Conservation (phyloP, 2,797 vertebrate genomes). For the Sebastes nivosus region DNA sequence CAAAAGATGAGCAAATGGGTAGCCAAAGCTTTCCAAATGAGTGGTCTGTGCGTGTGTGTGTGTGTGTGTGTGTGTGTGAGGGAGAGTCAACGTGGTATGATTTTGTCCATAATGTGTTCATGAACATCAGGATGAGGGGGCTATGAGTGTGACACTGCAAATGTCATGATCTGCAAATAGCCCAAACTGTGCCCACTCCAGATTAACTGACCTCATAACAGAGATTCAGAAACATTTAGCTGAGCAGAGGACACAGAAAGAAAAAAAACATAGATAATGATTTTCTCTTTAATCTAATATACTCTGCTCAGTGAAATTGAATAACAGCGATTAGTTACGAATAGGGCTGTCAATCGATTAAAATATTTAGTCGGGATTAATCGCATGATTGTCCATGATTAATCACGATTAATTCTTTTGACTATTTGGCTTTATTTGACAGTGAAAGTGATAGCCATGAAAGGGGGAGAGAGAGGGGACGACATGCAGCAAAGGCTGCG, state of each 20-base stretch:
- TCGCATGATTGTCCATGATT: no score
- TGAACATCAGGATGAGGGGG: neutral
- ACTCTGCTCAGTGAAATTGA: neutral
- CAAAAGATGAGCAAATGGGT: conserved; percentile 18
- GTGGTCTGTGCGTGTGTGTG: neutral
- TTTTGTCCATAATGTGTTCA: neutral
- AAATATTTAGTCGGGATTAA: no score
- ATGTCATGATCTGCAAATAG: neutral
- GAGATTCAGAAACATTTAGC: neutral
- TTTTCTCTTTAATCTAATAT: neutral
- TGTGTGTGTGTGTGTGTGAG: neutral
- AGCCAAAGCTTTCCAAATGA: neutral
- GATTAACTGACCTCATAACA: neutral
- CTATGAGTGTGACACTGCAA: neutral
- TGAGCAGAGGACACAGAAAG: neutral
- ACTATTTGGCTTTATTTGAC: no score
- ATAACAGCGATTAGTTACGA: neutral
- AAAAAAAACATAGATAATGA: neutral
- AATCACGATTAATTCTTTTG: no score
- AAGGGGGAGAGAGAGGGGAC: no score
- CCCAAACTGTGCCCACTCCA: neutral
- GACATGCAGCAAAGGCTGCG: no score
- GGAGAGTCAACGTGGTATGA: no score
- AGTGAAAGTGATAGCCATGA: no score
- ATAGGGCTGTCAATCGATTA: no score